Conservation (phyloP, 2,888 invertebrate genomes). For the Choreutis nemorana region DNA sequence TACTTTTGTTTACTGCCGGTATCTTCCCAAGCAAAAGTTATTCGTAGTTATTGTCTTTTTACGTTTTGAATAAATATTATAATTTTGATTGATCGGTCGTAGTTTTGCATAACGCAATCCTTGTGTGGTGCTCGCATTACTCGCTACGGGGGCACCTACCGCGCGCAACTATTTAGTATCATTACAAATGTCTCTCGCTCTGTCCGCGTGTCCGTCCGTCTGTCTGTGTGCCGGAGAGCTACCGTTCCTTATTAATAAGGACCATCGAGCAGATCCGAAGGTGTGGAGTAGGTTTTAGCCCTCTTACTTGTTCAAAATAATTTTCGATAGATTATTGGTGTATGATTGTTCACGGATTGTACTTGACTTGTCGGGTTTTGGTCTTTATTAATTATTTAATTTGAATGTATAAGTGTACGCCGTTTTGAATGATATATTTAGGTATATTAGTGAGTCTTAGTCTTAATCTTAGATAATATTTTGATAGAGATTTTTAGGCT, state of each 20-base stretch:
- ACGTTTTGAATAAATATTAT: background rate
- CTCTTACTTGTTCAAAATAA: too few relatives aligned
- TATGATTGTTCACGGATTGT: too few relatives aligned
- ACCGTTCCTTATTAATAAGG: constrained; percentile 61
- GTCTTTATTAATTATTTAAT: too few relatives aligned
- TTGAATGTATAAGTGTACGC: too few relatives aligned
- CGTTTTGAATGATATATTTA: constrained; percentile 1
- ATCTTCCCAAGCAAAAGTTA: too few relatives aligned
- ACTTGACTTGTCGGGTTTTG: too few relatives aligned
- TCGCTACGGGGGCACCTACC: constrained; percentile 51
- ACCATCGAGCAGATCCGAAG: constrained; percentile 22
- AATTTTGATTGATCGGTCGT: background rate
- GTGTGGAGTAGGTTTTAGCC: constrained; percentile 26
- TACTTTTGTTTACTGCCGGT: too few relatives aligned
- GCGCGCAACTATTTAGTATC: constrained; percentile 64
- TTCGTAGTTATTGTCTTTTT: too few relatives aligned
- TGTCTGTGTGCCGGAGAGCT: constrained; percentile 31
- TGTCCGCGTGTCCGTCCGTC: constrained; percentile 43
- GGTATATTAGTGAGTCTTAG: background rate
- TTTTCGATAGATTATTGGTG: too few relatives aligned
- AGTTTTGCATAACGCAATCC: constrained; percentile 19
- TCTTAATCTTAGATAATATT: constrained; percentile 2
- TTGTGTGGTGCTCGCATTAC: constrained; percentile 45
- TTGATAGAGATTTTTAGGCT: too few relatives aligned
- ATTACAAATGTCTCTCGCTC: constrained; percentile 58